Conservation (phyloP, 2,797 vertebrate genomes). For the Tokudaia tokunoshimensis region DNA sequence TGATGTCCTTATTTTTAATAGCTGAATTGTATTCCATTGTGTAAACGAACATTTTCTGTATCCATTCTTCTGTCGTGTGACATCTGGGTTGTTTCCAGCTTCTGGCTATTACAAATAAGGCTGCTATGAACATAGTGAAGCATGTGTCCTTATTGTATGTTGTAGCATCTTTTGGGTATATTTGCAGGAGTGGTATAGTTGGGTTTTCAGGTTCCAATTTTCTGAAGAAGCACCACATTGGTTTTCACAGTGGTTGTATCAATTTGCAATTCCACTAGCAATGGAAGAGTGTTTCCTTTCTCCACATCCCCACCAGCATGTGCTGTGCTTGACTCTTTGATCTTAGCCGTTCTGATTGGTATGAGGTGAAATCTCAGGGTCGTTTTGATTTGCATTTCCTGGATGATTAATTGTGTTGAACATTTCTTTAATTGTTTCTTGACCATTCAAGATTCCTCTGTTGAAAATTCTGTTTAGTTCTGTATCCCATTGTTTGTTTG, state of each 20-base stretch:
- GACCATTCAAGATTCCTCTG: background rate
- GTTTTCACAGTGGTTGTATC: background rate
- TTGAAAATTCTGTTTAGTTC: background rate
- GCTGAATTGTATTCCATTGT: background rate
- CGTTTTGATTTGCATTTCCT: background rate
- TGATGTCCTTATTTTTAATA: background rate
- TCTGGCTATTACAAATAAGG: background rate
- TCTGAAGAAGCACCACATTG: background rate
- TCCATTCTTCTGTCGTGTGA: background rate
- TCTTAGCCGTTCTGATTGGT: no score
- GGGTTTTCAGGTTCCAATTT: background rate
- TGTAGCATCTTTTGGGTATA: background rate
- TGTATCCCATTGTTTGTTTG: background rate
- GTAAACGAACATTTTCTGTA: background rate
- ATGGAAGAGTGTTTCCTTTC: background rate
- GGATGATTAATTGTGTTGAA: background rate
- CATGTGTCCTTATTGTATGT: background rate
- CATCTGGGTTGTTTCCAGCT: background rate
- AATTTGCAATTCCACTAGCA: background rate
- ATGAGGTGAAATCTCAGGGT: background rate
- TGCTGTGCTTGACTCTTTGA: background rate
- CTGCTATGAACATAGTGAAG: background rate
- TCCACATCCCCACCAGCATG: background rate
- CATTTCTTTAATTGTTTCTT: background rate
- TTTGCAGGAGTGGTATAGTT: background rate